Percentiles rank a stretch among this genome's conserved stretches.
Evolutionary conservation across 1,140 invertebrate genomes (phyloP).

Genomic region (Druon quercuslanigerum): DNA sequence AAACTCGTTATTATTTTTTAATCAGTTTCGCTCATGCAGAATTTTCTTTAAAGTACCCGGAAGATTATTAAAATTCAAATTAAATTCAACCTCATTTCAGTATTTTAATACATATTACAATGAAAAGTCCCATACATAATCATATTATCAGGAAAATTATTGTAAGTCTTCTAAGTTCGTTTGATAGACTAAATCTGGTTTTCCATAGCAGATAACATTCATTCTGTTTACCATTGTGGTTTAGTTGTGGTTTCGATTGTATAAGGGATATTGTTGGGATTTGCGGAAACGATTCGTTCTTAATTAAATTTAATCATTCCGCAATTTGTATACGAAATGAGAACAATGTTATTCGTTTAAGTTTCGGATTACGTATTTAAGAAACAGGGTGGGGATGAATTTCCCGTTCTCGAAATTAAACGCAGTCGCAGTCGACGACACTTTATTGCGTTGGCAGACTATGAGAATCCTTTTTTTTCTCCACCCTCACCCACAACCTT

Average conservation of each 20-base stretch:
- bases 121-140: too few relatives aligned
- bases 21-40: conserved; percentile 15
- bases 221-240: conserved; percentile 5
- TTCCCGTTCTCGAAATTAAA: conserved; percentile 20
- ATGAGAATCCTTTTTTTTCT: not conserved
- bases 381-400: conserved; percentile 22
- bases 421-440: conserved; percentile 16
- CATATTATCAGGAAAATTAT: not conserved
- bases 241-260: conserved; percentile 26
- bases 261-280: conserved; percentile 7
- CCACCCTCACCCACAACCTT: not conserved
- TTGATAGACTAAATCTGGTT: not conserved
- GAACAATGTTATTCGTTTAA: conserved; percentile 17
- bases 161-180: not conserved
- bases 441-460: conserved; percentile 28
- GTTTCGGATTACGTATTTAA: conserved; percentile 30
- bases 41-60: conserved; percentile 5
- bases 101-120: too few relatives aligned
- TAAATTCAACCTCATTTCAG: not conserved
- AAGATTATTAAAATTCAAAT: conserved; percentile 7
- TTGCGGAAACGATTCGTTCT: conserved; percentile 15
- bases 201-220: not conserved
- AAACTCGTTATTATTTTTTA: conserved; percentile 25
- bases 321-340: conserved; percentile 21
- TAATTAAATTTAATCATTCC: conserved; percentile 30